phyloP scores from a whole-genome alignment of 1,140 invertebrate genomes.

The Panagrolaimus sp. region DNA sequence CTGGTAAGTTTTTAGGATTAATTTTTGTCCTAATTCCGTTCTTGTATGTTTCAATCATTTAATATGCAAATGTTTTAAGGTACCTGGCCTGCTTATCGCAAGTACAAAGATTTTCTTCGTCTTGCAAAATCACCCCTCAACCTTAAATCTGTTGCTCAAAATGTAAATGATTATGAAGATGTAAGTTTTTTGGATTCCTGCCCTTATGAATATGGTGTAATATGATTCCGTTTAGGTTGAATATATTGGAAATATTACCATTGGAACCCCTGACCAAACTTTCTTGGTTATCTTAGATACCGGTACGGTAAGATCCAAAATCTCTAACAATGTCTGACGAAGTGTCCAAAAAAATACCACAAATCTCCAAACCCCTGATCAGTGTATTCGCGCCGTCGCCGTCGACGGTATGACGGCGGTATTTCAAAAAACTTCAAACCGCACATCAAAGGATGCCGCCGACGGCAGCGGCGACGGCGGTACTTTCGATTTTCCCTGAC shows the following conservation, averaged over 20 bases:
- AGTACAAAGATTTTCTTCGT: conserved; percentile 6
- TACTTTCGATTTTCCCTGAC: no score
- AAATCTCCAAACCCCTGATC: conserved; percentile 17
- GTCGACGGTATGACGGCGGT: background rate
- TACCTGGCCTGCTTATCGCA: conserved; percentile 8
- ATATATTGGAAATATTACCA: conserved; percentile 47
- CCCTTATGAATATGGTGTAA: no score
- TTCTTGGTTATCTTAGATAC: conserved; percentile 47
- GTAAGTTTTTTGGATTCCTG: no score
- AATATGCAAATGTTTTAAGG: background rate
- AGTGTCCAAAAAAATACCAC: background rate
- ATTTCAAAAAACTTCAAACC: background rate
- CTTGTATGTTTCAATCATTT: background rate
- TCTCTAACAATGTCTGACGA: background rate
- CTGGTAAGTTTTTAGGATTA: background rate
- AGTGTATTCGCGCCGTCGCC: no score
- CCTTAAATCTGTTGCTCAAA: background rate
- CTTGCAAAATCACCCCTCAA: background rate
- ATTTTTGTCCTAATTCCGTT: background rate
- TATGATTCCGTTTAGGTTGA: conserved; percentile 45
- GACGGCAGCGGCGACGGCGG: no score
- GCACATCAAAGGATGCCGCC: no score
- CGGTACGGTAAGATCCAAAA: conserved; percentile 28
- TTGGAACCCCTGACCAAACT: conserved; percentile 41
- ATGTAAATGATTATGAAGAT: conserved; percentile 13